Evolutionary conservation across 1,140 invertebrate species (phyloP).

Genomic region (Trypoxylus dichotomus): DNA sequence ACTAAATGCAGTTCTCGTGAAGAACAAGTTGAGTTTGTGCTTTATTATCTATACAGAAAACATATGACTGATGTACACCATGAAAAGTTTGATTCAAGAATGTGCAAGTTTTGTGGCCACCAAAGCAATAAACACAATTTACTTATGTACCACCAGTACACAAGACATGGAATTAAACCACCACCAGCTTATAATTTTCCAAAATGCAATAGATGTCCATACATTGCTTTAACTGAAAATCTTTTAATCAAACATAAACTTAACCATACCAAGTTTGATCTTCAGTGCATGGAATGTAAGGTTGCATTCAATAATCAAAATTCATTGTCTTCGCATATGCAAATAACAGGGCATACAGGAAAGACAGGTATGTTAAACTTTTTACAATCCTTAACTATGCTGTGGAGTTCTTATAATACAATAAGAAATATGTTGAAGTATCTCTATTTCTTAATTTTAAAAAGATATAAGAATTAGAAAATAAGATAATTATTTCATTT

Average conservation of each 20-base stretch:
- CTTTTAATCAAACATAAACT: constrained; percentile 68
- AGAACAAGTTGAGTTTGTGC: constrained; percentile 68
- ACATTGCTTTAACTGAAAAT: constrained; percentile 70
- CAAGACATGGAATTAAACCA: constrained; percentile 75
- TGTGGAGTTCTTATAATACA: no score
- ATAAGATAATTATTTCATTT: no score
- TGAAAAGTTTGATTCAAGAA: constrained; percentile 74
- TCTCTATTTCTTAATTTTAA: no score
- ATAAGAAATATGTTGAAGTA: no score
- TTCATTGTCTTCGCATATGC: constrained; percentile 59
- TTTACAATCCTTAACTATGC: not conserved
- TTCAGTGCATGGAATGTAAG: constrained; percentile 58
- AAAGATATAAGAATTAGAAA: no score
- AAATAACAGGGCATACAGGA: constrained; percentile 60
- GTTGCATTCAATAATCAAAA: constrained; percentile 56
- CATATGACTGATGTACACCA: constrained; percentile 81
- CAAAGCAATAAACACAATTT: constrained; percentile 75
- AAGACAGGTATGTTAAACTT: constrained; percentile 29
- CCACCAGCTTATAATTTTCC: constrained; percentile 70
- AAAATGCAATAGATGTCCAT: constrained; percentile 76
- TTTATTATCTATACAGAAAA: constrained; percentile 75
- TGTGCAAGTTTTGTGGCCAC: constrained; percentile 84
- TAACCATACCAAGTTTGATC: constrained; percentile 56
- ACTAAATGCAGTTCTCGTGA: constrained; percentile 58
- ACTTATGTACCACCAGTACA: constrained; percentile 77